phyloP scores from a whole-genome alignment of 1,140 invertebrate species.

The Hycleus phaleratus region DNA sequence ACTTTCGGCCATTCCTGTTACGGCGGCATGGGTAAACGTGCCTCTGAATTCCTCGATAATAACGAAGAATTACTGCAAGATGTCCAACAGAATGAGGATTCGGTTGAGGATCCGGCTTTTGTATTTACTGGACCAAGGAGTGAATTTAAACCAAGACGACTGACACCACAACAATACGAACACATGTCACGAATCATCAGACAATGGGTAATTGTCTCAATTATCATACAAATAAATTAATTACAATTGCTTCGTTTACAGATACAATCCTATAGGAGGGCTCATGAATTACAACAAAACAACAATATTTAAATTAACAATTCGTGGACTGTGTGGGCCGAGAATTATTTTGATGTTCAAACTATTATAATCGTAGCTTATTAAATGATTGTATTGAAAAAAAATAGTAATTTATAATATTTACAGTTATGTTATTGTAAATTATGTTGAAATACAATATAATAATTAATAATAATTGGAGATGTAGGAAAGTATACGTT shows the following conservation, averaged over 20 bases:
- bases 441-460: too few relatives aligned
- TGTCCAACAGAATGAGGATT: constrained; percentile 2
- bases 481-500: too few relatives aligned
- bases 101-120: constrained; percentile 16
- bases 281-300: constrained; percentile 7
- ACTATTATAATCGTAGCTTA: too few relatives aligned
- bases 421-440: too few relatives aligned
- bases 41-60: constrained; percentile 11
- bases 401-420: too few relatives aligned
- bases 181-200: constrained; percentile 21
- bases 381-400: too few relatives aligned
- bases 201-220: constrained; percentile 21
- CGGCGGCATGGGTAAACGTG: constrained; percentile 34
- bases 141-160: constrained; percentile 3
- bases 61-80: constrained; percentile 21
- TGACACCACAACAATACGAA: constrained; percentile 16
- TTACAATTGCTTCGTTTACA: constrained; percentile 8
- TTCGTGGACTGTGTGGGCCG: background rate
- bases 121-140: constrained; percentile 21
- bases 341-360: background rate
- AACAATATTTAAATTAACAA: background rate
- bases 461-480: too few relatives aligned
- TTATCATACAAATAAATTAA: constrained; percentile 1
- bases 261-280: constrained; percentile 14
- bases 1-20: constrained; percentile 35